Conservation (phyloP, 2,797 vertebrate species). For the Mareca penelope region DNA sequence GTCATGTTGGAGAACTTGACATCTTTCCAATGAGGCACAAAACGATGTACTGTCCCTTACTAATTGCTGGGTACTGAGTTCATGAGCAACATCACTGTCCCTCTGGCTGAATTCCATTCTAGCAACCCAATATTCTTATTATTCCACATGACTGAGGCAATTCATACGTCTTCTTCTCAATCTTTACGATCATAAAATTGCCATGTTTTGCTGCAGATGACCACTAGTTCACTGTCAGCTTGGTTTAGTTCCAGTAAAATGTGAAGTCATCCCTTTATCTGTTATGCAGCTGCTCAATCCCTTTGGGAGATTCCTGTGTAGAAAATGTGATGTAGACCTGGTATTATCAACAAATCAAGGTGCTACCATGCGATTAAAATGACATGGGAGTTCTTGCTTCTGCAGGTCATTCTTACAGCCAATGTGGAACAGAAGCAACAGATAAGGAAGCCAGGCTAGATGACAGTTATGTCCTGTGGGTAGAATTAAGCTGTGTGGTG, state of each 20-base stretch:
- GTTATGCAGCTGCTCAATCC: not conserved
- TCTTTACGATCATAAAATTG: constrained; percentile 2
- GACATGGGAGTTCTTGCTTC: not conserved
- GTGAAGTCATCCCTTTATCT: not conserved
- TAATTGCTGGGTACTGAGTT: not conserved
- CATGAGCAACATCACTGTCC: not conserved
- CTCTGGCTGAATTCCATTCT: constrained; percentile 37
- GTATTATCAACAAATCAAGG: not conserved
- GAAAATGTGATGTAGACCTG: not conserved
- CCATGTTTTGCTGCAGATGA: not conserved
- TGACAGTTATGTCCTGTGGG: not conserved
- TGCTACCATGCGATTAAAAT: not conserved
- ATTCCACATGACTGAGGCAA: constrained; percentile 19
- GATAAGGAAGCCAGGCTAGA: not conserved
- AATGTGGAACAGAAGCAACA: not conserved
- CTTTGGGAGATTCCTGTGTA: not conserved
- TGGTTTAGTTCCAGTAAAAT: not conserved
- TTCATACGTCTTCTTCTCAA: constrained; percentile 13
- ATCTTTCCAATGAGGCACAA: constrained; percentile 3
- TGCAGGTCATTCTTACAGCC: not conserved
- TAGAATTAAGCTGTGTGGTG: not conserved
- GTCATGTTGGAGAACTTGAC: not conserved
- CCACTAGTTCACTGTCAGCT: not conserved
- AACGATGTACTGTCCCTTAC: not conserved
- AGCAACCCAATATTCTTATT: not conserved